Conservation (phyloP, 2,888 invertebrate genomes). For the Tupiocoris notatus region DNA sequence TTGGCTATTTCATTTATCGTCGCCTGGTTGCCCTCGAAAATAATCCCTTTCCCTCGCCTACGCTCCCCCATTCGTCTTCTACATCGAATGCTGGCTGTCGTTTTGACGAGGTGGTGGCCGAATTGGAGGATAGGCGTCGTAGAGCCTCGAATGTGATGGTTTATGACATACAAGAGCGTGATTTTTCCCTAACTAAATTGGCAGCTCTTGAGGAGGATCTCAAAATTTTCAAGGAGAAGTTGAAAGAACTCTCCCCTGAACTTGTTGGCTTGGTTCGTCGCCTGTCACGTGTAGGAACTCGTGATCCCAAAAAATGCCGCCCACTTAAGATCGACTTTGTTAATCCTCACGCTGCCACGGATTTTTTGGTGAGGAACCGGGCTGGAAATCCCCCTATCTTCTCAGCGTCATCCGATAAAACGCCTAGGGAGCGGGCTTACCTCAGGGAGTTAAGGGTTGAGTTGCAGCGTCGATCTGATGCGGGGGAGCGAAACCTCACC, state of each 20-base stretch:
- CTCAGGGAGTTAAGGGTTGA: not conserved
- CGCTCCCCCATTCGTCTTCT: too few relatives aligned
- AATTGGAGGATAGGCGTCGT: conserved; percentile 2
- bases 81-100: too few relatives aligned
- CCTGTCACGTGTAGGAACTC: not conserved
- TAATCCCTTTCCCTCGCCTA: too few relatives aligned
- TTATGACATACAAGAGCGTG: conserved; percentile 2
- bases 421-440: not conserved
- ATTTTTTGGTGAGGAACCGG: not conserved
- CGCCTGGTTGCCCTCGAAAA: too few relatives aligned
- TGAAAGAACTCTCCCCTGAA: conserved; percentile 3
- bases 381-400: not conserved
- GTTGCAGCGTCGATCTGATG: not conserved
- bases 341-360: not conserved
- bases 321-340: conserved; percentile 5
- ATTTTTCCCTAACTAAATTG: not conserved
- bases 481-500: not conserved
- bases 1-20: too few relatives aligned
- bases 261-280: conserved; percentile 3
- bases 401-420: too few relatives aligned
- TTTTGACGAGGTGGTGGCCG: conserved; percentile 16
- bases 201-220: conserved; percentile 13
- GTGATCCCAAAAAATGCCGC: not conserved
- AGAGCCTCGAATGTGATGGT: conserved; percentile 17
- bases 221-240: not conserved